Conservation (phyloP, 2,797 vertebrate genomes). For the Argya squamiceps region DNA sequence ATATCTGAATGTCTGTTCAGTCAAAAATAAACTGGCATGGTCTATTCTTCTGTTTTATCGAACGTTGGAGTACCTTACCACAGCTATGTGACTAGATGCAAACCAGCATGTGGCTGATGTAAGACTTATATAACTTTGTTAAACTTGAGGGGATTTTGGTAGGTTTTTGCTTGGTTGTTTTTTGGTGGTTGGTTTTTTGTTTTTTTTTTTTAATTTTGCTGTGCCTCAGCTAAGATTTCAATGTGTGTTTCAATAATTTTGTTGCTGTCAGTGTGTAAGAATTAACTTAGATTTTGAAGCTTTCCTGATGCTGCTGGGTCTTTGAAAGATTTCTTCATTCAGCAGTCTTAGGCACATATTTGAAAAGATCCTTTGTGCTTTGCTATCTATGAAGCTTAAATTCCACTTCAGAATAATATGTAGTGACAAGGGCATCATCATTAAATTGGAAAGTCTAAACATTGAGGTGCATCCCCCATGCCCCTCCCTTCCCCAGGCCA, state of each 20-base stretch:
- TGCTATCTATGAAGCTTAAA: background rate
- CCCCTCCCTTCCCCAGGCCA: background rate
- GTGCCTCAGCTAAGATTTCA: background rate
- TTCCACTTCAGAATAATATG: background rate
- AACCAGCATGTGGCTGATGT: background rate
- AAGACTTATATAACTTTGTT: background rate
- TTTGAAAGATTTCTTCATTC: background rate
- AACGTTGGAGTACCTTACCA: background rate
- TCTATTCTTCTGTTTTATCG: background rate
- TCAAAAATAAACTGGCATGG: background rate
- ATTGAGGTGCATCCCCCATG: accelerated
- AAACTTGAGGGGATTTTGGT: accelerated
- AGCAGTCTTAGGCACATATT: background rate
- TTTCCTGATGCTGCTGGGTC: background rate
- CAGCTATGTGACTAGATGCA: background rate
- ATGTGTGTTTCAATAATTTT: background rate
- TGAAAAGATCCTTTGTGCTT: background rate
- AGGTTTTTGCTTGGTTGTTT: background rate
- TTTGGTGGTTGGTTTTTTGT: no score
- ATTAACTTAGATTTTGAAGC: background rate
- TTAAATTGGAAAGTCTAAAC: background rate
- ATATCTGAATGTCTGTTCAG: background rate
- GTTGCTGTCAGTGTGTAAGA: background rate
- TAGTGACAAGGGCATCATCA: background rate
- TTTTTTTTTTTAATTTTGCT: background rate